Conservation (phyloP, 2,113 vertebrate species). For the Stegostoma tigrinum region DNA sequence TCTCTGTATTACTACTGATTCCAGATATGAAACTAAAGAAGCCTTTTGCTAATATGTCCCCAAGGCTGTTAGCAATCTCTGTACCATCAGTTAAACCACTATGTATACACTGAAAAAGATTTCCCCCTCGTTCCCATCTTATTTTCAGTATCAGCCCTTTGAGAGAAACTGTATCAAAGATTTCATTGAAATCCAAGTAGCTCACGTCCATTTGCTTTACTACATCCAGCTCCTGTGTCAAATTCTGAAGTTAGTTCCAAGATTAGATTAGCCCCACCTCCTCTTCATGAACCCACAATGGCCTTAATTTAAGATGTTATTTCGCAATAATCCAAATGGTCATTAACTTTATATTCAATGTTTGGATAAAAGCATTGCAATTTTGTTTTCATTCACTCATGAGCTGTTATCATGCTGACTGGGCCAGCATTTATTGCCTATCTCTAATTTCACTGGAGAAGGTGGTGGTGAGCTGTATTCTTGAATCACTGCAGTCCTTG, state of each 20-base stretch:
- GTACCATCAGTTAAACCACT: background rate
- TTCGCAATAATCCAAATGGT: no score
- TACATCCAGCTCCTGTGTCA: background rate
- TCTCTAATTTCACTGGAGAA: background rate
- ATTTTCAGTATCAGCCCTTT: background rate
- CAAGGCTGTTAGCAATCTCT: background rate
- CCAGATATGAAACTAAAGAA: background rate
- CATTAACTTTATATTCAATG: no score
- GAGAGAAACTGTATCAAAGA: background rate
- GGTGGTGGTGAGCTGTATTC: no score
- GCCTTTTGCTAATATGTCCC: background rate
- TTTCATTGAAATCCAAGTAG: background rate
- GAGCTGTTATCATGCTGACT: background rate
- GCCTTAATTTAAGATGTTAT: no score
- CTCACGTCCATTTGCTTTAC: background rate
- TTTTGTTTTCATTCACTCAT: background rate
- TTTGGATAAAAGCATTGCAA: no score
- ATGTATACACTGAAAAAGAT: background rate
- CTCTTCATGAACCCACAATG: no score
- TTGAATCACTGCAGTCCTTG: background rate
- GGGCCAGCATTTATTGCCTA: background rate
- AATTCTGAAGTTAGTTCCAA: background rate
- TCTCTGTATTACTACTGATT: background rate
- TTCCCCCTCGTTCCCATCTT: background rate
- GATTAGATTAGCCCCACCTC: no score